Conservation (phyloP, 2,797 vertebrate species). For the Lophotriccus pileatus region DNA sequence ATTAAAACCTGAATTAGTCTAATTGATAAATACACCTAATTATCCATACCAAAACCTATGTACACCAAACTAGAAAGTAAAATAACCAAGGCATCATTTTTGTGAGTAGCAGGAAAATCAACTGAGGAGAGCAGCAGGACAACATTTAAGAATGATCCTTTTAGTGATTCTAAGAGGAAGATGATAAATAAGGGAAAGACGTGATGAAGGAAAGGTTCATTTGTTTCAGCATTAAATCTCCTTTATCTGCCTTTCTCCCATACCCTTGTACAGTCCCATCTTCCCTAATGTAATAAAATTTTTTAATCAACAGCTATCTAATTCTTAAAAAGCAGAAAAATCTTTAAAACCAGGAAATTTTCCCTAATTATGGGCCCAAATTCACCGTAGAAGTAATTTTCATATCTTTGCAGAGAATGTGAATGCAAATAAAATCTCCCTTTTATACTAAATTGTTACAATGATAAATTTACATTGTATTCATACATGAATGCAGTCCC, state of each 20-base stretch:
- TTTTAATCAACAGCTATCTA: background rate
- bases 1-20: background rate
- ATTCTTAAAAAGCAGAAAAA: constrained; percentile 9
- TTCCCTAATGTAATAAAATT: background rate
- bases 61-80: background rate
- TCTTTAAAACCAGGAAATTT: background rate
- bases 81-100: background rate
- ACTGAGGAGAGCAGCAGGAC: background rate
- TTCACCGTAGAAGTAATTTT: constrained; percentile 23
- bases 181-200: background rate
- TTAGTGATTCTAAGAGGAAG: background rate
- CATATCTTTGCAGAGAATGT: background rate
- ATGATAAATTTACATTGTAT: constrained; percentile 56
- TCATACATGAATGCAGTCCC: constrained; percentile 37
- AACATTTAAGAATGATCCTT: background rate
- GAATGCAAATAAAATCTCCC: constrained; percentile 48
- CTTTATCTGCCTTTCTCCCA: background rate
- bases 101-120: background rate
- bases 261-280: background rate
- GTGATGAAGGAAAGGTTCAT: background rate
- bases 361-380: background rate
- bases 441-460: constrained; percentile 33
- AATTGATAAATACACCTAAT: background rate
- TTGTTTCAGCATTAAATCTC: constrained; percentile 1
- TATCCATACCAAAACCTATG: background rate